phyloP scores from a whole-genome alignment of 2,113 vertebrate species.

The Syrmaticus mikado region DNA sequence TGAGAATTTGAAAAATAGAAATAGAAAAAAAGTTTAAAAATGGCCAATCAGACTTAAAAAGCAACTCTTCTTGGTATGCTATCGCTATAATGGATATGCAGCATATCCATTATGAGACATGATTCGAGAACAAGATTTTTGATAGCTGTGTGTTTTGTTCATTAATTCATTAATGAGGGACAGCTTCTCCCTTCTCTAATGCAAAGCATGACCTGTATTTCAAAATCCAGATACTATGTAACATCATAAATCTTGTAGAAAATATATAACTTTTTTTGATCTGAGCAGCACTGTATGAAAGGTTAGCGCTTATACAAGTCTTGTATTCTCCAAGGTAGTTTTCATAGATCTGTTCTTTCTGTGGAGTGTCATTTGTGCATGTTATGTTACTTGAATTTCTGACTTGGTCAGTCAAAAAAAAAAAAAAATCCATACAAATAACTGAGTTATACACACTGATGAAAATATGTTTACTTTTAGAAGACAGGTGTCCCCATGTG shows the following conservation, averaged over 20 bases:
- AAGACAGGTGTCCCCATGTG: background rate
- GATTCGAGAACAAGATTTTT: background rate
- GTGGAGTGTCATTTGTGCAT: background rate
- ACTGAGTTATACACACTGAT: background rate
- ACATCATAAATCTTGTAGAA: background rate
- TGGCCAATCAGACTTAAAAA: background rate
- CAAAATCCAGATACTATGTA: background rate
- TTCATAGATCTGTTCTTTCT: background rate
- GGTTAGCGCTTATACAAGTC: background rate
- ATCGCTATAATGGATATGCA: background rate
- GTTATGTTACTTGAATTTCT: background rate
- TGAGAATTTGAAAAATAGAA: background rate
- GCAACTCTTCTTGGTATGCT: background rate
- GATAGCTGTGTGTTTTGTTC: background rate
- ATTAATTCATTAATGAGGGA: background rate
- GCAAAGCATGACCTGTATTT: background rate
- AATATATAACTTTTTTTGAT: background rate
- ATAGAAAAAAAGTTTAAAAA: background rate
- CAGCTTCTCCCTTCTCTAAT: background rate
- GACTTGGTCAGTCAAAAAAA: background rate
- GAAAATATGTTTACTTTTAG: background rate
- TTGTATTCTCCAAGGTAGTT: background rate
- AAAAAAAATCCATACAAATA: background rate
- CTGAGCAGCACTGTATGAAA: background rate
- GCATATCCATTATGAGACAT: too few relatives aligned